phyloP scores from a whole-genome alignment of 2,888 invertebrate species.

The Odontocolon sp. region DNA sequence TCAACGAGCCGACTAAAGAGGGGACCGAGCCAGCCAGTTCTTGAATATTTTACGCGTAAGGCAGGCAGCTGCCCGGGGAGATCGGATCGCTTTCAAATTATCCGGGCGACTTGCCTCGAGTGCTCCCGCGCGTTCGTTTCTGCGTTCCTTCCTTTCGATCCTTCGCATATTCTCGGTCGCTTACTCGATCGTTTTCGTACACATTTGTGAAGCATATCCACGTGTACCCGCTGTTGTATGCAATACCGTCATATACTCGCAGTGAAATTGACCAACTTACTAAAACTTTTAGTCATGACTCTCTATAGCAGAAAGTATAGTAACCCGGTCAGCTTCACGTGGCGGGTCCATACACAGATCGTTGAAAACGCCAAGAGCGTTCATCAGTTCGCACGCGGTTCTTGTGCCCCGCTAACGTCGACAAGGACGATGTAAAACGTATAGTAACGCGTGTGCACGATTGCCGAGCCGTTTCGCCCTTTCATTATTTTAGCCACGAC shows the following conservation, averaged over 20 bases:
- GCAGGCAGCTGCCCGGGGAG: conserved; percentile 78
- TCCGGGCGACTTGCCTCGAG: conserved; percentile 78
- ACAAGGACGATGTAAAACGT: conserved; percentile 35
- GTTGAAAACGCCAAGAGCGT: conserved; percentile 10
- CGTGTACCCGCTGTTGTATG: too few relatives aligned
- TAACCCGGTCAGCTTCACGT: too few relatives aligned
- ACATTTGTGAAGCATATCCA: not conserved
- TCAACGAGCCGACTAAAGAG: conserved; percentile 71
- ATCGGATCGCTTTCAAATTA: conserved; percentile 81
- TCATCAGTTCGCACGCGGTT: not conserved
- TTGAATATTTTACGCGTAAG: conserved; percentile 80
- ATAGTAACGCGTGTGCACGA: conserved; percentile 28
- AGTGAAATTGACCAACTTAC: too few relatives aligned
- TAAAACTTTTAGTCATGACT: too few relatives aligned
- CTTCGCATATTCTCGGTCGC: conserved; percentile 34
- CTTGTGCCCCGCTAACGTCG: conserved; percentile 20
- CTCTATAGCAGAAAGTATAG: too few relatives aligned
- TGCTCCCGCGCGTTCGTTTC: conserved; percentile 66
- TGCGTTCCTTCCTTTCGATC: conserved; percentile 45
- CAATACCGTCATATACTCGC: not conserved
- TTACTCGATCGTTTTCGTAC: not conserved
- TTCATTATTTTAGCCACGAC: conserved; percentile 68
- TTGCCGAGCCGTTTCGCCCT: conserved; percentile 52
- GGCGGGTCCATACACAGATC: too few relatives aligned
- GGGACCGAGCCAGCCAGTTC: conserved; percentile 66